Evolutionary conservation across 2,797 vertebrate genomes (phyloP).

Genomic region (Spondyliosoma cantharus): DNA sequence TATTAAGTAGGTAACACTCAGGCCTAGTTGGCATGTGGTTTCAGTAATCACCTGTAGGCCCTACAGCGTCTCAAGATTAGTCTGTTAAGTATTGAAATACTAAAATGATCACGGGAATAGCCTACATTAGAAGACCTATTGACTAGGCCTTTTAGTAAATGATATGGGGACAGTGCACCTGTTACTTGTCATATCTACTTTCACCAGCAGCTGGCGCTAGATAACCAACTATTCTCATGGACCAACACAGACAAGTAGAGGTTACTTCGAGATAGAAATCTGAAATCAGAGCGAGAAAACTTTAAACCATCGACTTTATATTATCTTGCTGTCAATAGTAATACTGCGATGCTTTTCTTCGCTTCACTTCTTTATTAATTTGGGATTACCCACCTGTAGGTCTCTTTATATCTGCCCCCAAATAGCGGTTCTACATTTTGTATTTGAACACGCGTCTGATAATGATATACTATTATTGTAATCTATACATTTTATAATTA

Average conservation of each 20-base stretch:
- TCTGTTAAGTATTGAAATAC: too few species aligned
- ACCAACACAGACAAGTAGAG: neutral
- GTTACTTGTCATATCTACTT: neutral
- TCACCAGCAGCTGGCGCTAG: constrained; percentile 48
- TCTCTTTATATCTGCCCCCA: neutral
- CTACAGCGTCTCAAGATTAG: neutral
- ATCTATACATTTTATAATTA: too few species aligned
- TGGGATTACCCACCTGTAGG: constrained; percentile 14
- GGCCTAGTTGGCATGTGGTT: neutral
- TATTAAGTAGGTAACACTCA: neutral
- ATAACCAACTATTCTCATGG: neutral
- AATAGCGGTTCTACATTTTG: neutral
- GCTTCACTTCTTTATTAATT: neutral
- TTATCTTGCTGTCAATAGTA: neutral
- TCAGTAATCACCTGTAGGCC: neutral
- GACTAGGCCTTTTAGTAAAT: too few species aligned
- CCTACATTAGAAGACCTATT: too few species aligned
- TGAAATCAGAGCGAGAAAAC: neutral
- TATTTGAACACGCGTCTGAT: neutral
- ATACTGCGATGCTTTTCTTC: neutral
- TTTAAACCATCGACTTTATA: neutral
- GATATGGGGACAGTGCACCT: neutral
- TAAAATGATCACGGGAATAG: neutral
- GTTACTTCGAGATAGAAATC: neutral
- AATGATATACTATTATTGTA: neutral